Evolutionary conservation across 2,113 vertebrate genomes (phyloP), one percentile per base, ranked within the genome.

Genomic region (Corythaixoides concolor): DNA sequence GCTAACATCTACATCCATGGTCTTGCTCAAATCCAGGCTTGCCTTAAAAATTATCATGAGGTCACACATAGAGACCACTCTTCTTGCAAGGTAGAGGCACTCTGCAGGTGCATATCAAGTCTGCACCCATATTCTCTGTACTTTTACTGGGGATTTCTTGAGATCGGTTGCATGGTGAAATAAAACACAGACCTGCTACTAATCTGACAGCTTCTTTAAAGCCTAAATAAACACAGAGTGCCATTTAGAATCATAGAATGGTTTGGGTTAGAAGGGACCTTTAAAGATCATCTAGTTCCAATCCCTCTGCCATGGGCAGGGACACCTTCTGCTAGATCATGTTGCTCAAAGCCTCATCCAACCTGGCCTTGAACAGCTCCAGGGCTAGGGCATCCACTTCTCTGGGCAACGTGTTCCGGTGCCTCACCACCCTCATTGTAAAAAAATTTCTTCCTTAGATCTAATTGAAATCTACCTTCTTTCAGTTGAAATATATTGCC

Each of bases 21-120:
- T 37, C 41, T 77, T 81, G n/a, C n/a, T 82, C 17, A 82, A 55
- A 59, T 37, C 4, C 28, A 68, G 3, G 8, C 30, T 67, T 78
- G 5, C 28, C 16, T 19, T 53, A 49, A 75, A 88, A 75, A 30
- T 37, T 58, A 23, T 35, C 24, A 22, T 28, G 15, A 49, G 30
- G 9, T 39, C 0, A 0, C 2, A 1, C 11, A 12, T 1, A 56
- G 23, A 56, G 13, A 32, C 1, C 60, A 30, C 19, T 26, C 49
- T 66, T 14, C 28, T 22, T 41, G 16, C 20, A 37, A 76, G 28
- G 13, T 2, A 56, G 59, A 84, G 39, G 20, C 5, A 35, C 27
- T 41, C 30, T 64, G 59, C 39, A 22, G 2, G 2, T 53, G 59
- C 43, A 49, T 30, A 32, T 58, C 45, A 20, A 11, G 20, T 37